Conservation (phyloP, 2,797 vertebrate genomes). For the Sebastes hopkinsi region DNA sequence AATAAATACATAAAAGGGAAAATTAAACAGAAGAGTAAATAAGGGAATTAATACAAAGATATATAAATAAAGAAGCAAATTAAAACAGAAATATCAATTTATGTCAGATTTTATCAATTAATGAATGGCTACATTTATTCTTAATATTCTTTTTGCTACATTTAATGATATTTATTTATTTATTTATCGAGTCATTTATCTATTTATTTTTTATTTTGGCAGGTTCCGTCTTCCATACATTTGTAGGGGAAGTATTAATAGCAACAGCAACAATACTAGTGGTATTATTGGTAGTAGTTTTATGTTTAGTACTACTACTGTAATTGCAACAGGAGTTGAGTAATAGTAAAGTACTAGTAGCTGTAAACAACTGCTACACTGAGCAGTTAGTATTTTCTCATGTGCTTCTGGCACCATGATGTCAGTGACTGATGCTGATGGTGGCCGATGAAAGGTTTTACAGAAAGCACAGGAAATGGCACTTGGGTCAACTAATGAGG, state of each 20-base stretch:
- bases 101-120: too few species aligned
- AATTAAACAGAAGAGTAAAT: too few species aligned
- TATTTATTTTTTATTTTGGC: too few species aligned
- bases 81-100: too few species aligned
- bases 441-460: conserved; percentile 17
- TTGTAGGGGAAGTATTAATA: background rate
- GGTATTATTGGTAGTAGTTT: background rate
- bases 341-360: background rate
- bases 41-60: too few species aligned
- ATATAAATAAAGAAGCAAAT: too few species aligned
- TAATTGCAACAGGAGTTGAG: background rate
- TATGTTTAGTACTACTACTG: background rate
- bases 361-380: background rate
- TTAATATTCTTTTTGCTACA: too few species aligned
- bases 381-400: background rate
- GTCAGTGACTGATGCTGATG: conserved; percentile 1
- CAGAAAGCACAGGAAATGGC: conserved; percentile 42
- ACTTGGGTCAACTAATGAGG: background rate
- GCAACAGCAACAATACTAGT: background rate
- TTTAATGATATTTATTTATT: too few species aligned
- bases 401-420: conserved; percentile 8
- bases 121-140: too few species aligned
- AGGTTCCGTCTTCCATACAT: too few species aligned
- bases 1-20: too few species aligned
- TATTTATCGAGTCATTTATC: too few species aligned